Evolutionary conservation across 64 coral and sea anemone species (phyloP), one percentile per base, ranked within the genome.

Genomic region (Anthopleura sola): DNA sequence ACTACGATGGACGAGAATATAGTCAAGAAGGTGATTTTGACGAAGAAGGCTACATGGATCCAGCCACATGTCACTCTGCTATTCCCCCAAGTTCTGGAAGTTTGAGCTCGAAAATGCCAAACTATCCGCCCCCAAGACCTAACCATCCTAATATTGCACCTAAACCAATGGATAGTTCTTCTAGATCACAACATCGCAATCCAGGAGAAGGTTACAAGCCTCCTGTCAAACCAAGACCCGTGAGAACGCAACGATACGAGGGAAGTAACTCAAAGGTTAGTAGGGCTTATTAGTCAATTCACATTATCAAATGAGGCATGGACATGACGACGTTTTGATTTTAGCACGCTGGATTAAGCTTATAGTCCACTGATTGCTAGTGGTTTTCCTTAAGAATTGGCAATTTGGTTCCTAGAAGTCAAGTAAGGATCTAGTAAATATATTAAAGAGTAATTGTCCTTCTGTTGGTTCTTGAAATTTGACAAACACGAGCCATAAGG

Each of bases 71-170:
- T 6, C 94, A 96, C 71, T 48, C 94, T 0, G 89, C 82, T 20
- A 53, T 60, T 2, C 78, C 83, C 16, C 87, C 90, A 15, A 89
- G 36, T 44, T 33, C 78, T 18, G 82, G 85, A 75, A 83, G 80
- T 49, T 76, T 91, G 37, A 79, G 76, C 76, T 79, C 82, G 1
- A 82, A 31, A 83, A 96, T 96, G 85, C 94, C 94, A 0, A 96
- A 83, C 53, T 96, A 96, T 71, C 94, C 94, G 84, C 94, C 94
- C 85, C 94, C 94, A 23, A 92, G 94, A 69, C 94, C 94, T 54
- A 88, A 96, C 26, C 94, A 96, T 90, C 91, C 94, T 6, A 83
- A 0, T 21, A 79, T 79, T 21, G 37, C 76, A 44, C 44, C 37
- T 2, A 38, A 79, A 36, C 82, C 88, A 28, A 33, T 51, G 17